A percentile compares a stretch with the other conserved stretches of the same genome.
These are phyloP conservation scores for Rhagoletis zephyria DNA, from an alignment of 1,140 invertebrate genomes.

Conservation along the genomic window DNA sequence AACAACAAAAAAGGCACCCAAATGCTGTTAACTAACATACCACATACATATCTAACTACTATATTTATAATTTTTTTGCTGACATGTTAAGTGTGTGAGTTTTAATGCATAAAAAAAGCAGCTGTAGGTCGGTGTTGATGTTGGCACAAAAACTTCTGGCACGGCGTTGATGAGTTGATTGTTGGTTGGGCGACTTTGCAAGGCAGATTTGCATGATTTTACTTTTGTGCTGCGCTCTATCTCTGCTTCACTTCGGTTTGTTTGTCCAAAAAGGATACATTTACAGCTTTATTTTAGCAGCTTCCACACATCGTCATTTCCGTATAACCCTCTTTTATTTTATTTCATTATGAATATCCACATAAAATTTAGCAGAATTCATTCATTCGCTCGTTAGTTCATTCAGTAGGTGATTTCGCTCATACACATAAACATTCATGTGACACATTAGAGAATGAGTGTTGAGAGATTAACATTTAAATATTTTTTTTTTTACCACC, in stretches of 20 bases:
- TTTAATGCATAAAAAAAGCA: constrained; percentile 5
- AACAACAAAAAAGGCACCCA: constrained; percentile 62
- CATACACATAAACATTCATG: background rate
- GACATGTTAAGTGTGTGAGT: background rate
- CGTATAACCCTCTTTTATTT: constrained; percentile 54
- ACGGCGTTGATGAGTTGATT: background rate
- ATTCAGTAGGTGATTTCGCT: background rate
- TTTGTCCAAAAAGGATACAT: constrained; percentile 63
- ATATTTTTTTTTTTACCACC: too few species aligned
- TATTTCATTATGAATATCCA: constrained; percentile 51
- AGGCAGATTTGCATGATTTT: constrained; percentile 24
- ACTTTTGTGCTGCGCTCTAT: constrained; percentile 7
- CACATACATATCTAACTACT: background rate
- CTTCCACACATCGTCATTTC: constrained; percentile 72
- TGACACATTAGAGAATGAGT: too few species aligned
- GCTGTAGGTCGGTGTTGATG: background rate
- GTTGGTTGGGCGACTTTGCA: background rate
- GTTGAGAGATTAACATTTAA: too few species aligned
- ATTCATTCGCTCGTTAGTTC: background rate
- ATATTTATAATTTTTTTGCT: constrained; percentile 58
- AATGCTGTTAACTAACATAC: constrained; percentile 33
- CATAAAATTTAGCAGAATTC: constrained; percentile 11
- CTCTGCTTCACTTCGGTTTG: constrained; percentile 60
- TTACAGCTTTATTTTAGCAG: constrained; percentile 68
- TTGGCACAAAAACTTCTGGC: background rate